These are phyloP conservation scores for Oxyura jamaicensis DNA, from an alignment of 2,113 vertebrate genomes.

Conservation along the genomic window DNA sequence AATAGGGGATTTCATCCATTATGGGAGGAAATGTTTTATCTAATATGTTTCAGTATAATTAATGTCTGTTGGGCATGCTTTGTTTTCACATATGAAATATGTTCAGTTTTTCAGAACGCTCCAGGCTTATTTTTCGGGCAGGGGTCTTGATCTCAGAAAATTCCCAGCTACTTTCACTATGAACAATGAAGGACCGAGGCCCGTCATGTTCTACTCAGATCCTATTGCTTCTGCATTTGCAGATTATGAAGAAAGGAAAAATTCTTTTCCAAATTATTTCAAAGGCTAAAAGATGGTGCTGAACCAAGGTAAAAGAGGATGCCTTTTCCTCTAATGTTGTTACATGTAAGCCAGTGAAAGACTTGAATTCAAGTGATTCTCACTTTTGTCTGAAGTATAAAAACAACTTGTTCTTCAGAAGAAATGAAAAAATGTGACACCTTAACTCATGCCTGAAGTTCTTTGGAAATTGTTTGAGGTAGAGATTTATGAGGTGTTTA, in stretches of 20 bases:
- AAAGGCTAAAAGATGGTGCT: slow-evolving; percentile 48
- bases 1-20: neutral
- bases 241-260: slow-evolving; percentile 75
- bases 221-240: slow-evolving; percentile 71
- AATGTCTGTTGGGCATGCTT: neutral
- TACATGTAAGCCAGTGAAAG: neutral
- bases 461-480: neutral
- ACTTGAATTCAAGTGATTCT: neutral
- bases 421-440: neutral
- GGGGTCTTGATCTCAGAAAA: slow-evolving; percentile 72
- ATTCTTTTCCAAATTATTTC: slow-evolving; percentile 42
- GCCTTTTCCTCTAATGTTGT: neutral
- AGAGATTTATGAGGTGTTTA: neutral
- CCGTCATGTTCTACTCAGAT: slow-evolving; percentile 62
- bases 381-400: neutral
- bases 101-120: slow-evolving; percentile 81
- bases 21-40: neutral
- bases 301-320: slow-evolving; percentile 37
- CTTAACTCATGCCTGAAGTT: neutral
- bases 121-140: slow-evolving; percentile 76
- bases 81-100: neutral
- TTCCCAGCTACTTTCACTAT: slow-evolving; percentile 53
- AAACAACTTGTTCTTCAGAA: neutral
- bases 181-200: slow-evolving; percentile 57
- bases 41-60: neutral